These are phyloP conservation scores for Gari tellinella DNA, from an alignment of 2,888 invertebrate species.

Conservation along the genomic window DNA sequence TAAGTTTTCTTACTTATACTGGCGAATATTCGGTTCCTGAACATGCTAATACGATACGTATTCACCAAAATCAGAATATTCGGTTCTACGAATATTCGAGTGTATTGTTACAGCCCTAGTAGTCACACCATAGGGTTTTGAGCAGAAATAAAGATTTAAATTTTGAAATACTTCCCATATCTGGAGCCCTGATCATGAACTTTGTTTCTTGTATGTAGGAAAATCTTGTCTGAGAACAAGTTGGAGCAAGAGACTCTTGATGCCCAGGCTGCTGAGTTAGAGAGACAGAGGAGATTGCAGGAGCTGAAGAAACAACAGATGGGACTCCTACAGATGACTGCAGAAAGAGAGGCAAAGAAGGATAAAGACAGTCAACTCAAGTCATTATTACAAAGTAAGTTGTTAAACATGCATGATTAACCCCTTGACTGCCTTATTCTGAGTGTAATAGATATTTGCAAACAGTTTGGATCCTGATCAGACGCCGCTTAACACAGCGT, in stretches of 20 bases:
- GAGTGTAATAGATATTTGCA: neutral
- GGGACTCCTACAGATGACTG: constrained; percentile 28
- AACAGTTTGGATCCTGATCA: neutral
- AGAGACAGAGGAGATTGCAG: constrained; percentile 86
- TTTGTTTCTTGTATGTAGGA: constrained; percentile 85
- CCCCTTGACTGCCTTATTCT: too few species aligned
- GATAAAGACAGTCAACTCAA: constrained; percentile 81
- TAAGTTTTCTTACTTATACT: neutral
- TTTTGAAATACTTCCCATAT: too few species aligned
- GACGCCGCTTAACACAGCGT: too few species aligned
- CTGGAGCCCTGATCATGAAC: too few species aligned
- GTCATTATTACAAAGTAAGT: constrained; percentile 79
- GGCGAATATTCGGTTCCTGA: too few species aligned
- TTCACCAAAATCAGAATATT: too few species aligned
- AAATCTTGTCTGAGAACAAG: constrained; percentile 97
- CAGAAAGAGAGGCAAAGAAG: constrained; percentile 52
- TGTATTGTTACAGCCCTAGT: too few species aligned
- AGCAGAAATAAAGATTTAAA: too few species aligned
- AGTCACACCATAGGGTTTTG: too few species aligned
- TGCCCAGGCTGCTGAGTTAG: constrained; percentile 96
- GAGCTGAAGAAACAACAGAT: constrained; percentile 82
- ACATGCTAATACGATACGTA: too few species aligned
- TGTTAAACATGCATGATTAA: neutral
- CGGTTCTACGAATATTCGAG: too few species aligned
- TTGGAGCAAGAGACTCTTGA: constrained; percentile 95